These are phyloP conservation scores for Zhuqinia jingwanae DNA, from an alignment of 2,888 invertebrate genomes.

Conservation along the genomic window DNA sequence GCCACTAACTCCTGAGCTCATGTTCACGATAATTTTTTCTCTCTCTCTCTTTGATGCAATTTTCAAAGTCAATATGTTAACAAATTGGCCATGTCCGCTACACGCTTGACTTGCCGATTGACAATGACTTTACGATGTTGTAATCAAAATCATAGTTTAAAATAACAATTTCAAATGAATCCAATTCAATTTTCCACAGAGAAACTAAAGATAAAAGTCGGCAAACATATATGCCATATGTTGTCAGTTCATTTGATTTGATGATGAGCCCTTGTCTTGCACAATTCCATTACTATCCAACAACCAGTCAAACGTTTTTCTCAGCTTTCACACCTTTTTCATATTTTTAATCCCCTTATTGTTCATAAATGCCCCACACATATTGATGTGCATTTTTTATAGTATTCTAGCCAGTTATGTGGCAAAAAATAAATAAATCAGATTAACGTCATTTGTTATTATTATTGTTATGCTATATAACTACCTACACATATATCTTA, in stretches of 20 bases:
- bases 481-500: too few relatives aligned
- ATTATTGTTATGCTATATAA: conserved; percentile 25
- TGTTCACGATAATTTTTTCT: neutral
- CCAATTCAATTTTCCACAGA: conserved; percentile 12
- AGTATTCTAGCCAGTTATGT: conserved; percentile 34
- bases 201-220: too few relatives aligned
- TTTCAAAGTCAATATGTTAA: neutral
- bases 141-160: neutral
- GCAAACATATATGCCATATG: too few relatives aligned
- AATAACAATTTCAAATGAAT: conserved; percentile 8
- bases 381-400: conserved; percentile 11
- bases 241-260: too few relatives aligned
- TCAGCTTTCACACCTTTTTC: neutral
- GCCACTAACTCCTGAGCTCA: neutral
- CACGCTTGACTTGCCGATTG: neutral
- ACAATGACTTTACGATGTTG: neutral
- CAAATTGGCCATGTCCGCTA: conserved; percentile 4
- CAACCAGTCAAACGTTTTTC: neutral
- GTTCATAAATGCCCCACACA: neutral
- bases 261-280: neutral
- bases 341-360: neutral
- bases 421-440: conserved; percentile 52
- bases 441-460: conserved; percentile 56
- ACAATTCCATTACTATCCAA: neutral
- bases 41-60: neutral